These are phyloP conservation scores for Eulemur mongoz DNA, from an alignment of 2,797 vertebrate genomes.

Conservation along the genomic window DNA sequence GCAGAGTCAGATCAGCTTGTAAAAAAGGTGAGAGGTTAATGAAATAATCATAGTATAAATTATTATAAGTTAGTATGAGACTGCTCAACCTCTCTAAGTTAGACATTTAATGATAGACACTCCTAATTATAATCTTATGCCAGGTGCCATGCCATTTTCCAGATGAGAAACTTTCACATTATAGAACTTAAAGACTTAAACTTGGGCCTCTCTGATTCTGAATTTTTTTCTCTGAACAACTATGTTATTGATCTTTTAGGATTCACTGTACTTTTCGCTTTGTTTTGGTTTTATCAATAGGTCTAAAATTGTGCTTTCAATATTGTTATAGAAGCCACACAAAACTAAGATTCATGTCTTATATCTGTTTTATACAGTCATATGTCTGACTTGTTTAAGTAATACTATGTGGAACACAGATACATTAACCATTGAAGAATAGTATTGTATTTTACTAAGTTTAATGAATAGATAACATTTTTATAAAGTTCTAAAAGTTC, in stretches of 20 bases:
- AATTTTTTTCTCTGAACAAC: neutral
- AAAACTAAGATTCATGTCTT: neutral
- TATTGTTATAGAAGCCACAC: neutral
- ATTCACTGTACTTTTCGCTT: neutral
- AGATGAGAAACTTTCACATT: neutral
- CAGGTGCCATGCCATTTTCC: neutral
- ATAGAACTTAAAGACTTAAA: neutral
- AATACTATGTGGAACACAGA: neutral
- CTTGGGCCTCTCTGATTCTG: neutral
- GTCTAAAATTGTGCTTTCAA: neutral
- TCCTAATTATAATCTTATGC: too few relatives aligned
- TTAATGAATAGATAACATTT: neutral
- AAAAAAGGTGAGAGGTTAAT: neutral
- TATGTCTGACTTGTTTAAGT: neutral
- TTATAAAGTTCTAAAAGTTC: neutral
- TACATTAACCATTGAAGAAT: neutral
- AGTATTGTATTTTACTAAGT: neutral
- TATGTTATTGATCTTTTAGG: neutral
- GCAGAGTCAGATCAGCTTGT: neutral
- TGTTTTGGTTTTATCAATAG: neutral
- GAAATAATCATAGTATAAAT: rapidly evolving
- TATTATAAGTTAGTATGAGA: neutral
- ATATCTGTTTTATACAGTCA: neutral
- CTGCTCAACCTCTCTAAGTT: neutral
- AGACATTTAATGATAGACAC: neutral